phyloP scores from a whole-genome alignment of 2,797 vertebrate genomes.

The Sebastes variabilis region DNA sequence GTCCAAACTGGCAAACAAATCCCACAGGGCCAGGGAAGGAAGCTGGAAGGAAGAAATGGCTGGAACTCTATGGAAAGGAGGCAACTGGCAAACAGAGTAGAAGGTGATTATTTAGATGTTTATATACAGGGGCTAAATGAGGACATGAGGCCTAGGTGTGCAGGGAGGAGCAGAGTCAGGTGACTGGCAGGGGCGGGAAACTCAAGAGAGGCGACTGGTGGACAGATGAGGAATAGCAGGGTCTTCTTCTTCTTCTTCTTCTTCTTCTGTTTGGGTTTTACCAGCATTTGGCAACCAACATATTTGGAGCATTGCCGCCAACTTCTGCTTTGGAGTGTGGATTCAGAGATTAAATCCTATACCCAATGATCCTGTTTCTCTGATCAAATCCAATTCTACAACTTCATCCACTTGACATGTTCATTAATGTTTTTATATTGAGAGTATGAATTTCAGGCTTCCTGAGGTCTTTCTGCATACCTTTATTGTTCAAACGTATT shows the following conservation, averaged over 20 bases:
- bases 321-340: not conserved
- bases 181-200: not conserved
- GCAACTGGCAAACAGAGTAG: not conserved
- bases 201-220: not conserved
- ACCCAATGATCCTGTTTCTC: not conserved
- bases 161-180: not conserved
- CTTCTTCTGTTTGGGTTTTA: not conserved
- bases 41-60: not conserved
- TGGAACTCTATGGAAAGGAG: not conserved
- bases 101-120: not conserved
- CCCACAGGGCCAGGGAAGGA: not conserved
- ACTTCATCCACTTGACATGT: not conserved
- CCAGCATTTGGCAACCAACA: not conserved
- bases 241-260: not conserved
- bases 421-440: not conserved
- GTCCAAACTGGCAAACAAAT: not conserved
- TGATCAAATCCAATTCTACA: not conserved
- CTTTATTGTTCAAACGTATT: too few species aligned
- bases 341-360: not conserved
- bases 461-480: not conserved
- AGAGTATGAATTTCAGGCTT: not conserved
- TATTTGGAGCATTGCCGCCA: not conserved
- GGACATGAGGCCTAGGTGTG: too few species aligned
- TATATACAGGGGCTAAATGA: not conserved
- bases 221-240: not conserved